Percentiles rank a stretch among this genome's conserved stretches.
Evolutionary conservation across 2,797 vertebrate genomes (phyloP).

Genomic region (Microctenopoma lineatum): DNA sequence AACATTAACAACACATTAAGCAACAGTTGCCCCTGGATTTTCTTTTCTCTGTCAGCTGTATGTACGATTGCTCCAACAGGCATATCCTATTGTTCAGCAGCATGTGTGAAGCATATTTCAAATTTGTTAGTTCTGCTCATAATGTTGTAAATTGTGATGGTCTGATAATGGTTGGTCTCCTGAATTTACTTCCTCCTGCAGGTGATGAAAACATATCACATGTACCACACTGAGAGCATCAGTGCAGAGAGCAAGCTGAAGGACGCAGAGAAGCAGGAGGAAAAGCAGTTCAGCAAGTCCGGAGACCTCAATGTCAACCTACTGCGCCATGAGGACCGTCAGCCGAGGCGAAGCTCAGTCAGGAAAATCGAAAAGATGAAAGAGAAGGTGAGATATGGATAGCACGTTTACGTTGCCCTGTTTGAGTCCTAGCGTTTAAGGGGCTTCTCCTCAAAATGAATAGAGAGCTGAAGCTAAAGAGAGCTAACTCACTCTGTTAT

Average conservation of each 20-base stretch:
- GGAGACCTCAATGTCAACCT: slow-evolving; percentile 95
- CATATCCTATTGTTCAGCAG: neutral
- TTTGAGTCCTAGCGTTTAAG: slow-evolving; percentile 12
- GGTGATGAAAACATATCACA: slow-evolving; percentile 99
- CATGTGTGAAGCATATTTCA: neutral
- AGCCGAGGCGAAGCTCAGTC: slow-evolving; percentile 90
- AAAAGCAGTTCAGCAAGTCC: slow-evolving; percentile 96
- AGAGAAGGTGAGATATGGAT: slow-evolving; percentile 85
- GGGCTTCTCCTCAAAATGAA: slow-evolving; percentile 4
- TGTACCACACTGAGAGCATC: slow-evolving; percentile 98
- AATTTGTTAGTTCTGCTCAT: neutral
- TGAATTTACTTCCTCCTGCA: slow-evolving; percentile 62
- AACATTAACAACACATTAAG: neutral
- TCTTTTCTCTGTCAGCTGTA: neutral
- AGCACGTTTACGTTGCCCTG: no score
- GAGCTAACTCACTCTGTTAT: neutral
- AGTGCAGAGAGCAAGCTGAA: slow-evolving; percentile 98
- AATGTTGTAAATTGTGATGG: slow-evolving; percentile 1
- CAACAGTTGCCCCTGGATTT: neutral
- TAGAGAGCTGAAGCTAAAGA: neutral
- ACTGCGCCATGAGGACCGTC: slow-evolving; percentile 93
- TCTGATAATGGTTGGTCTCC: neutral
- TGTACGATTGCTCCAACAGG: neutral
- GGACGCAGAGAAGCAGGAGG: slow-evolving; percentile 98
- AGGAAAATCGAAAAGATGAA: slow-evolving; percentile 98